Evolutionary conservation across 2,888 invertebrate species (phyloP).

Genomic region (Brenthis ino): DNA sequence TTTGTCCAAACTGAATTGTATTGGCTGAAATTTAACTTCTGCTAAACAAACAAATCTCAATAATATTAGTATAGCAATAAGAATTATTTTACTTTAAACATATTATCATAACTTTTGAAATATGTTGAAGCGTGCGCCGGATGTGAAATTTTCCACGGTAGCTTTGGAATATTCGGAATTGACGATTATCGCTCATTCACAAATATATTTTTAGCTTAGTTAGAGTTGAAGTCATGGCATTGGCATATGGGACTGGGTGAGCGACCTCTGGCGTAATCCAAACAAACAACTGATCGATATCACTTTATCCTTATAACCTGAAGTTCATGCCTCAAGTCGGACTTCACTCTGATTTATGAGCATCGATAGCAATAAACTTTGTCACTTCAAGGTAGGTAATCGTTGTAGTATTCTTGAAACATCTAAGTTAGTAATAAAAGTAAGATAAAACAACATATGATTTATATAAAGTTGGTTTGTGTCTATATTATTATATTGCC

Average conservation of each 20-base stretch:
- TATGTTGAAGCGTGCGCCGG: constrained; percentile 45
- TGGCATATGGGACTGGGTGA: constrained; percentile 63
- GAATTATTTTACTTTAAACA: constrained; percentile 27
- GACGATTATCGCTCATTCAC: constrained; percentile 54
- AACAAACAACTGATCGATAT: constrained; percentile 75
- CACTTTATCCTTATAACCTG: constrained; percentile 37
- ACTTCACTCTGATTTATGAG: neutral
- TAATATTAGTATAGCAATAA: constrained; percentile 14
- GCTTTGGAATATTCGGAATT: constrained; percentile 52
- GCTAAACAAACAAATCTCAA: constrained; percentile 17
- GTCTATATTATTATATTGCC: no score
- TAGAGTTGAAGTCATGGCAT: constrained; percentile 64
- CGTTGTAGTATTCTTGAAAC: neutral
- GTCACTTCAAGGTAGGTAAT: neutral
- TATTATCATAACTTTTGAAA: constrained; percentile 8
- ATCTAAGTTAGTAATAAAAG: neutral
- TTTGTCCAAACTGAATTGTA: constrained; percentile 36
- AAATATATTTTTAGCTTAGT: constrained; percentile 66
- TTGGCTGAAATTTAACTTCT: constrained; percentile 36
- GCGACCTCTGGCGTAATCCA: constrained; percentile 66
- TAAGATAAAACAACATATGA: no score
- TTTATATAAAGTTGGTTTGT: no score
- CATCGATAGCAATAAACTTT: constrained; percentile 5
- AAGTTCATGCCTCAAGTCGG: constrained; percentile 19
- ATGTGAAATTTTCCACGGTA: constrained; percentile 75